These are phyloP conservation scores for Dryoscopus gambensis DNA, from an alignment of 2,113 vertebrate genomes.

Conservation along the genomic window DNA sequence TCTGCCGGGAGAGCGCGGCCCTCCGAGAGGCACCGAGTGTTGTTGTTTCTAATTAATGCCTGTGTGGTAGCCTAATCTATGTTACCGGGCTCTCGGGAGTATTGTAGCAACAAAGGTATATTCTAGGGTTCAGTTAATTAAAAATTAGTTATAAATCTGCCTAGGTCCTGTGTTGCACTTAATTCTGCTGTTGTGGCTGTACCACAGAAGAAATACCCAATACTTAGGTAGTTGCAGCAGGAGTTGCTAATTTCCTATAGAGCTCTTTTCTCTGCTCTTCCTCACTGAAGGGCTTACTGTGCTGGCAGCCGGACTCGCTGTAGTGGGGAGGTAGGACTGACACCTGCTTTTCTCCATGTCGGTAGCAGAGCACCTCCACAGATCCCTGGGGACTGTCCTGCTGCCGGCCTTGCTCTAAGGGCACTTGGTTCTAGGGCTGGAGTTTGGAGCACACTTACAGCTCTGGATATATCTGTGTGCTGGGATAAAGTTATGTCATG, in stretches of 20 bases:
- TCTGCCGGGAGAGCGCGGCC: not conserved
- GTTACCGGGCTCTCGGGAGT: conserved; percentile 1
- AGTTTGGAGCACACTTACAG: no score
- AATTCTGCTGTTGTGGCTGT: not conserved
- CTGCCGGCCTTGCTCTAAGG: not conserved
- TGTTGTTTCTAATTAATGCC: conserved; percentile 40
- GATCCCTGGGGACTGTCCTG: rapidly evolving
- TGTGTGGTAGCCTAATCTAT: not conserved
- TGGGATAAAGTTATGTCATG: not conserved
- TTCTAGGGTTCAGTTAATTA: conserved; percentile 57
- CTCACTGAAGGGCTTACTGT: no score
- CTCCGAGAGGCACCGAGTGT: not conserved
- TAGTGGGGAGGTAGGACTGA: not conserved
- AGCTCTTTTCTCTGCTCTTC: not conserved
- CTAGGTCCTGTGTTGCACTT: not conserved
- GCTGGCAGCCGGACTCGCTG: rapidly evolving
- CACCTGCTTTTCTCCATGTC: rapidly evolving
- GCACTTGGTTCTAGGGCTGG: rapidly evolving
- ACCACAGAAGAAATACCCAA: not conserved
- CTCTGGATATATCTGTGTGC: rapidly evolving
- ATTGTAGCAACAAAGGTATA: conserved; percentile 25
- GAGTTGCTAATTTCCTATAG: not conserved
- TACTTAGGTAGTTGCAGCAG: not conserved
- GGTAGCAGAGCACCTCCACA: rapidly evolving
- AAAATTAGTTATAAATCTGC: conserved; percentile 25